Conservation (phyloP, 2,113 vertebrate species). For the Upupa epops region DNA sequence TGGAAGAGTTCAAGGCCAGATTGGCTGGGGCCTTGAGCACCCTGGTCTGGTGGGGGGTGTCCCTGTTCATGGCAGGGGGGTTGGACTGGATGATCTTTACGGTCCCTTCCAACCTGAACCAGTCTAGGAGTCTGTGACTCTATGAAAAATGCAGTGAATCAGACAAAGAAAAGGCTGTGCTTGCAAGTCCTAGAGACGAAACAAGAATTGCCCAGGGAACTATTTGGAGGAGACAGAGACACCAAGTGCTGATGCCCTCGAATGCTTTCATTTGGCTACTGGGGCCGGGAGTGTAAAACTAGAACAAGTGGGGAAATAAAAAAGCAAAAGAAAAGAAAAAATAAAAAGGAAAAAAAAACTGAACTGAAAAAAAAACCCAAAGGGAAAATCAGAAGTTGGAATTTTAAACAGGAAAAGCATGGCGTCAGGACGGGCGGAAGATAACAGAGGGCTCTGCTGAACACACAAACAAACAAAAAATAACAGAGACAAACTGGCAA, state of each 20-base stretch:
- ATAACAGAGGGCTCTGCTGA: constrained; percentile 84
- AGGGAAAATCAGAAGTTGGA: constrained; percentile 89
- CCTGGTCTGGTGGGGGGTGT: no score
- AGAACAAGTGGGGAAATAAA: constrained; percentile 75
- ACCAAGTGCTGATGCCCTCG: constrained; percentile 45
- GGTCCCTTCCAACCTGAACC: no score
- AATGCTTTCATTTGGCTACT: constrained; percentile 55
- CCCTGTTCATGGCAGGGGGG: no score
- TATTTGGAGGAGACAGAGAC: not conserved
- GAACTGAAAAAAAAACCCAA: not conserved
- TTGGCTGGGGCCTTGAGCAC: no score
- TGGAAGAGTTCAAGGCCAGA: no score
- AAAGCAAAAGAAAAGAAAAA: constrained; percentile 31
- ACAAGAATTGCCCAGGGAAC: not conserved
- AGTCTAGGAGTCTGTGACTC: no score
- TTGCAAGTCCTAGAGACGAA: not conserved
- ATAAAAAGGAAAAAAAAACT: not conserved
- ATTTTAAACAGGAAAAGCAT: constrained; percentile 97
- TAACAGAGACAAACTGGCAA: constrained; percentile 56
- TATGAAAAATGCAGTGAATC: no score
- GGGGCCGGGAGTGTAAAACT: constrained; percentile 37
- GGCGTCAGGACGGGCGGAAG: constrained; percentile 90
- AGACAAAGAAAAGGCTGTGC: not conserved
- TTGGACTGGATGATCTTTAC: no score
- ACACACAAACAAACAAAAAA: constrained; percentile 85